phyloP scores from a whole-genome alignment of 2,888 invertebrate genomes.

The Gastracanthus pulcherrimus region DNA sequence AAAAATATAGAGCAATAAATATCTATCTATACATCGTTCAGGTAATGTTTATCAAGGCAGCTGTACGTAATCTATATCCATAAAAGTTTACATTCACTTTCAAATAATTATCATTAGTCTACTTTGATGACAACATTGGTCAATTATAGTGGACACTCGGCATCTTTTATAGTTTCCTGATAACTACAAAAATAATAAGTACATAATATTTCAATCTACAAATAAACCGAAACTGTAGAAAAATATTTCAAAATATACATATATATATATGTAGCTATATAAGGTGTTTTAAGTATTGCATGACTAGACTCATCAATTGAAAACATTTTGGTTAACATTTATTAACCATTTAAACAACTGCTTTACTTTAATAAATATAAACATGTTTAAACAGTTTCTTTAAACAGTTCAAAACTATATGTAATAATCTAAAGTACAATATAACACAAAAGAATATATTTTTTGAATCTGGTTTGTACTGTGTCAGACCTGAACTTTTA shows the following conservation, averaged over 20 bases:
- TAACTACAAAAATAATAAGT: slow-evolving; percentile 4
- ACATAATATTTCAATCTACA: not conserved
- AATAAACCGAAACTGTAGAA: slow-evolving; percentile 16
- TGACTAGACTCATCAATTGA: slow-evolving; percentile 21
- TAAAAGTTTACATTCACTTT: slow-evolving; percentile 34
- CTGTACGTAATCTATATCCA: slow-evolving; percentile 12
- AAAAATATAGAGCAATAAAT: slow-evolving; percentile 39
- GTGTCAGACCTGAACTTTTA: slow-evolving; percentile 32
- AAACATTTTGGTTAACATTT: not conserved
- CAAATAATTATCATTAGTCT: slow-evolving; percentile 5
- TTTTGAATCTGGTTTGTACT: slow-evolving; percentile 53
- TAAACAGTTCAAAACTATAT: not conserved
- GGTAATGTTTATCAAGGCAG: slow-evolving; percentile 47
- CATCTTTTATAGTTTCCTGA: not conserved
- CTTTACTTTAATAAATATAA: not conserved
- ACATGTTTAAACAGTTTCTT: not conserved
- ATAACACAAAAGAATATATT: slow-evolving; percentile 22
- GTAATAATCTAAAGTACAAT: not conserved
- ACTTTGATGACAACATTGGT: not conserved
- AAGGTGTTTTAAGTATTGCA: slow-evolving; percentile 19
- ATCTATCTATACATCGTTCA: slow-evolving; percentile 32
- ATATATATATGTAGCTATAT: not conserved
- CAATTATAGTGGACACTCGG: slow-evolving; percentile 17
- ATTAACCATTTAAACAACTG: not conserved
- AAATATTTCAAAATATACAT: slow-evolving; percentile 44